These are phyloP conservation scores for Oedothorax gibbosus DNA, from an alignment of 1,140 invertebrate species.

Conservation along the genomic window DNA sequence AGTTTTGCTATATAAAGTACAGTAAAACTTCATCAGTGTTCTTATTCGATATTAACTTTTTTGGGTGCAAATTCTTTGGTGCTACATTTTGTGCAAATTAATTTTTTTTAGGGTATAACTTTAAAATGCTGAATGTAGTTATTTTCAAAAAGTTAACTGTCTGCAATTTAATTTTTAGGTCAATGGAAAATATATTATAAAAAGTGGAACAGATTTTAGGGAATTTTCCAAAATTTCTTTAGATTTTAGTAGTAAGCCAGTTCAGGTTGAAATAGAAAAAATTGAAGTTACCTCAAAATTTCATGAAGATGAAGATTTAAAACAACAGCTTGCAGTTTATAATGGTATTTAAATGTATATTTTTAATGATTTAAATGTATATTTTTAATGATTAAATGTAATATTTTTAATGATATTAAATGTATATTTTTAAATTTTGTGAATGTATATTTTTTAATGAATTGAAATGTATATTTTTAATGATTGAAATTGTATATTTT, in stretches of 20 bases:
- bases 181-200: constrained; percentile 85
- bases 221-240: constrained; percentile 85
- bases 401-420: too few species aligned
- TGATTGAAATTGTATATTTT: too few species aligned
- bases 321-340: constrained; percentile 79
- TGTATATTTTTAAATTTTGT: neutral
- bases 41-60: too few species aligned
- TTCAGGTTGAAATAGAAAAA: constrained; percentile 77
- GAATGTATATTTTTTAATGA: neutral
- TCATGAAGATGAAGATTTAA: constrained; percentile 79
- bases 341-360: constrained; percentile 73
- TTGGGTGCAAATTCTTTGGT: too few species aligned
- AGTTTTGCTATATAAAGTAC: too few species aligned
- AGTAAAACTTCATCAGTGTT: too few species aligned
- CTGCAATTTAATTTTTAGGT: constrained; percentile 71
- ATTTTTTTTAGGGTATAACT: too few species aligned
- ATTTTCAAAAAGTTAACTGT: too few species aligned
- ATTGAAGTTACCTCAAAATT: constrained; percentile 79
- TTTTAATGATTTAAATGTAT: too few species aligned
- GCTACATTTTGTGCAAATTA: too few species aligned
- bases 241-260: constrained; percentile 72
- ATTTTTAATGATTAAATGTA: too few species aligned
- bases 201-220: constrained; percentile 92
- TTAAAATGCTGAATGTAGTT: too few species aligned
- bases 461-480: neutral